These are phyloP conservation scores for Xylota sylvarum DNA, from an alignment of 2,888 invertebrate species.

Conservation along the genomic window DNA sequence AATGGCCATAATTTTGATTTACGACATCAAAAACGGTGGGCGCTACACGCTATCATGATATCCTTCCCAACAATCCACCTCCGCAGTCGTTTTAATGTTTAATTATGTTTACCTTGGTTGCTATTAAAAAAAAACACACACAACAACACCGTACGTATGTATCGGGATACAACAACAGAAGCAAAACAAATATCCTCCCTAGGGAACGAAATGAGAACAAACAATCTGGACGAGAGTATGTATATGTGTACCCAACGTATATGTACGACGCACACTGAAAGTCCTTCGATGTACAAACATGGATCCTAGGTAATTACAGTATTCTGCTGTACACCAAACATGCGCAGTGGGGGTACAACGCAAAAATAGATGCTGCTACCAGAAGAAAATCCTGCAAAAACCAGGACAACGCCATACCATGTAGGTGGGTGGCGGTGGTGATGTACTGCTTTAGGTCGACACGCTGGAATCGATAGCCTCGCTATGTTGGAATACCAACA, in stretches of 20 bases:
- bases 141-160: not conserved
- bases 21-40: not conserved
- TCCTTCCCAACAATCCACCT: not conserved
- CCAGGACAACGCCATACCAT: slow-evolving; percentile 49
- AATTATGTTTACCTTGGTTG: slow-evolving; percentile 35
- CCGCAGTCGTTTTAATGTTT: not conserved
- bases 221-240: slow-evolving; percentile 14
- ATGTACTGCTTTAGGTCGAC: not conserved
- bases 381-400: slow-evolving; percentile 40
- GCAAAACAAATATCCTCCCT: slow-evolving; percentile 41
- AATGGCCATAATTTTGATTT: slow-evolving; percentile 43
- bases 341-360: slow-evolving; percentile 51
- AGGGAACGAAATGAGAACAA: slow-evolving; percentile 54
- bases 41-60: not conserved
- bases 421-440: not conserved
- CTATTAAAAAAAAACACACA: not conserved
- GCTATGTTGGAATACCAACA: slow-evolving; percentile 2
- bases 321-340: slow-evolving; percentile 58
- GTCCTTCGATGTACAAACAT: slow-evolving; percentile 52
- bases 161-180: slow-evolving; percentile 19
- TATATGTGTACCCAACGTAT: not conserved
- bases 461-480: slow-evolving; percentile 25
- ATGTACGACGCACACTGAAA: slow-evolving; percentile 2
- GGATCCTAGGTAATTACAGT: slow-evolving; percentile 55
- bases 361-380: slow-evolving; percentile 51